These are phyloP conservation scores for Notechis scutatus DNA, from an alignment of 2,113 vertebrate genomes.

Conservation along the genomic window DNA sequence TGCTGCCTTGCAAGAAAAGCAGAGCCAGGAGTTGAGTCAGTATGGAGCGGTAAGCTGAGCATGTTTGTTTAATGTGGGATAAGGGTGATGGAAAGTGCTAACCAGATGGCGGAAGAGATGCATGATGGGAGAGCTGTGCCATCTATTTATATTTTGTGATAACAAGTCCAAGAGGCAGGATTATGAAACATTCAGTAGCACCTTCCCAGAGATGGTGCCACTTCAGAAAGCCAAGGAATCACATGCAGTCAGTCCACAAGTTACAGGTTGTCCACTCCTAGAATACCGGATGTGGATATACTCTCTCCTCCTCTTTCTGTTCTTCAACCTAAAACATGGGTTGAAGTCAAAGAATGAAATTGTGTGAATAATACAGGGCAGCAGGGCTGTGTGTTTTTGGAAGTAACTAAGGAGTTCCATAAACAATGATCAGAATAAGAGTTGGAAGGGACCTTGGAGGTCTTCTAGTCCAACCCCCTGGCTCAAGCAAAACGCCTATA, in stretches of 20 bases:
- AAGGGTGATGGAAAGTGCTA: background rate
- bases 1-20: constrained; percentile 92
- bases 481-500: background rate
- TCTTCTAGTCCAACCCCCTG: background rate
- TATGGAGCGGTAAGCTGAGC: constrained; percentile 81
- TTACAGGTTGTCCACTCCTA: background rate
- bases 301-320: background rate
- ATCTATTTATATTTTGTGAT: background rate
- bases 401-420: background rate
- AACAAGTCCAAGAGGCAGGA: no score
- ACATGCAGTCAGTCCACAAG: background rate
- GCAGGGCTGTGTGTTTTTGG: background rate
- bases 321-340: background rate
- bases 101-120: background rate
- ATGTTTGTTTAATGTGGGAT: background rate
- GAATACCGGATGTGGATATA: background rate
- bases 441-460: background rate
- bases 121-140: background rate
- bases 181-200: background rate
- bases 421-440: background rate
- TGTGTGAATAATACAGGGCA: background rate
- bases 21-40: constrained; percentile 90
- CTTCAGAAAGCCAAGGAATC: background rate
- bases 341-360: background rate
- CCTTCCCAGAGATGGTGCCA: background rate